phyloP scores from a whole-genome alignment of 2,888 invertebrate genomes.

The Bombyx huttoni region DNA sequence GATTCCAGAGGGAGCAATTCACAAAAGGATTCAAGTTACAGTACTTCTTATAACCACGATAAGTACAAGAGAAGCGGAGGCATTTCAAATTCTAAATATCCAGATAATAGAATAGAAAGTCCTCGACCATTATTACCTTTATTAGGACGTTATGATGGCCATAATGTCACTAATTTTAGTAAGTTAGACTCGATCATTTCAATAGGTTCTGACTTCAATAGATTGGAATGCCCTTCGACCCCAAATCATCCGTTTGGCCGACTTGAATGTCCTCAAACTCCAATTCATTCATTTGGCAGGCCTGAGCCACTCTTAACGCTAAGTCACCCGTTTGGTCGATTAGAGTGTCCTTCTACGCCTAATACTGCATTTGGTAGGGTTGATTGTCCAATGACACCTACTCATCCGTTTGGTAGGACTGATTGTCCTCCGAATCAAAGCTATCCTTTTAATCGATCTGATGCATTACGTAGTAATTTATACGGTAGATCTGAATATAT shows the following conservation, averaged over 20 bases:
- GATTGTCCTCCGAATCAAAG: slow-evolving; percentile 15
- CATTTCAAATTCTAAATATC: background rate
- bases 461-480: slow-evolving; percentile 17
- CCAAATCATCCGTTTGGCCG: slow-evolving; percentile 34
- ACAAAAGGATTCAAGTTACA: slow-evolving; percentile 9
- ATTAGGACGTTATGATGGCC: slow-evolving; percentile 15
- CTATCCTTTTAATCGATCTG: slow-evolving; percentile 19
- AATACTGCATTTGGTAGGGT: slow-evolving; percentile 19
- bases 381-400: slow-evolving; percentile 17
- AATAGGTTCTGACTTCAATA: background rate
- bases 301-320: slow-evolving; percentile 25
- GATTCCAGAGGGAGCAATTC: slow-evolving; percentile 10
- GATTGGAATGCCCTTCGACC: slow-evolving; percentile 27
- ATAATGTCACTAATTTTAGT: slow-evolving; percentile 6
- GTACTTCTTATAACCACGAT: slow-evolving; percentile 12
- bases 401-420: slow-evolving; percentile 15
- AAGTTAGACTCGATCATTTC: slow-evolving; percentile 7
- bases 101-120: slow-evolving; percentile 12
- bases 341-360: slow-evolving; percentile 19
- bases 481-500: slow-evolving; percentile 18
- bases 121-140: slow-evolving; percentile 18
- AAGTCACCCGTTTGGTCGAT: slow-evolving; percentile 21
- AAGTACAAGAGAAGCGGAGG: slow-evolving; percentile 10
- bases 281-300: slow-evolving; percentile 34
- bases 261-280: slow-evolving; percentile 33